Evolutionary conservation across 1,140 invertebrate species (phyloP), one percentile per base, ranked within the genome.

Genomic region (Helicoverpa zea): DNA sequence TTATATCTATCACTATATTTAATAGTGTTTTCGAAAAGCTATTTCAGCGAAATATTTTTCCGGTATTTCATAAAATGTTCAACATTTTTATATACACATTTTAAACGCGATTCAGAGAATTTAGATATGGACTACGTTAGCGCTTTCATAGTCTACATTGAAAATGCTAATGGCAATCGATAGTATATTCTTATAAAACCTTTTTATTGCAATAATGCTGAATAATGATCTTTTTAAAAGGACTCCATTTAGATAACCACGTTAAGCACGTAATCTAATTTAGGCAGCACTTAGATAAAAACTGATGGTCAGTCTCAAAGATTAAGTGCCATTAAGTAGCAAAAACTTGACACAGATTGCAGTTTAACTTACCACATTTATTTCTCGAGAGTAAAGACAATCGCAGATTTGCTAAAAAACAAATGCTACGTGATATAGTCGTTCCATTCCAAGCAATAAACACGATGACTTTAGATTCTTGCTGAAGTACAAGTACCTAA

Each of bases 1-100:
- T 91, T 87, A 89, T 89, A 85, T 80, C 78, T 90, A 87, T 81
- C 80, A 83, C 84, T 88, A 87, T 88, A 90, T 90, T 90, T 89
- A 85, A 86, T 87, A 86, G 84, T 87, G 79, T 87, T 86, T 88
- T 83, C 58, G 68, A 86, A 86, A 80, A 74, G 30, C 75, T 73
- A 81, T 77, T 56, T 61, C 49, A 78, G 54, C 23, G 29, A 77
- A 77, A 77, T 66, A 66, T 77, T 79, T 79, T 79, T 59, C 30
- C 52, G 16, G 49, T 54, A 64, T 75, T 75, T 75, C 35, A 75
- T 61, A 61, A 61, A 61, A 75, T 49, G 16, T 47, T 59, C n/a
- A 61, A 51, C 23, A 18, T 61, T 61, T 75, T 74, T 75, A 70
- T 70, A 9, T 18, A 47, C 58, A 35, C 1, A 63, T 74, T 58